Evolutionary conservation across 2,888 invertebrate species (phyloP).

Genomic region (Eumerus sabulonum): DNA sequence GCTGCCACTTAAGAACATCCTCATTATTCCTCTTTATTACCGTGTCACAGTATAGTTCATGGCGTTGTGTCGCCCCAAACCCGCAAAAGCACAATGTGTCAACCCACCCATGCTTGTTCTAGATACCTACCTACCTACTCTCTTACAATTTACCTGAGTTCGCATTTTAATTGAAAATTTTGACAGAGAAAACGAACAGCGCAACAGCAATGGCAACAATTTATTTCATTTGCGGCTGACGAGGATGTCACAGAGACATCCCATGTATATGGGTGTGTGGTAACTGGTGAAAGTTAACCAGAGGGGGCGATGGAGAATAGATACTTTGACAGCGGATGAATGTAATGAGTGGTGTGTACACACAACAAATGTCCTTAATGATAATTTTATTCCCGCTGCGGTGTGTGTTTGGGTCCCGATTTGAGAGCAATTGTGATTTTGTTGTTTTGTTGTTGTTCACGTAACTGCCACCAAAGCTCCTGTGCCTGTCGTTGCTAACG

Average conservation of each 20-base stretch:
- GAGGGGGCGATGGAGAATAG: conserved; percentile 30
- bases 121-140: neutral
- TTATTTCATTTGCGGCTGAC: conserved; percentile 63
- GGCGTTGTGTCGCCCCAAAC: conserved; percentile 33
- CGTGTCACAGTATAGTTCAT: conserved; percentile 66
- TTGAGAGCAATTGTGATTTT: conserved; percentile 62
- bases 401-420: conserved; percentile 63
- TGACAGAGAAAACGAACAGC: conserved; percentile 63
- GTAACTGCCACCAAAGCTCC: no score
- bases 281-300: neutral
- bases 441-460: conserved; percentile 49
- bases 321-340: conserved; percentile 62
- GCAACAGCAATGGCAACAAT: conserved; percentile 49
- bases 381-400: conserved; percentile 67
- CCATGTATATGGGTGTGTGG: conserved; percentile 1
- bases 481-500: neutral
- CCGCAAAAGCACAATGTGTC: conserved; percentile 20
- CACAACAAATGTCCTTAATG: conserved; percentile 67
- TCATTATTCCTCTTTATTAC: conserved; percentile 67
- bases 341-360: conserved; percentile 65
- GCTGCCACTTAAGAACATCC: conserved; percentile 65
- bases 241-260: conserved; percentile 24
- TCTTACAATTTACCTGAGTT: conserved; percentile 57
- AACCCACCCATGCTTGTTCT: neutral
- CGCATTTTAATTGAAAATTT: conserved; percentile 69